phyloP scores from a whole-genome alignment of 2,113 vertebrate species.

The Megaleporinus macrocephalus region DNA sequence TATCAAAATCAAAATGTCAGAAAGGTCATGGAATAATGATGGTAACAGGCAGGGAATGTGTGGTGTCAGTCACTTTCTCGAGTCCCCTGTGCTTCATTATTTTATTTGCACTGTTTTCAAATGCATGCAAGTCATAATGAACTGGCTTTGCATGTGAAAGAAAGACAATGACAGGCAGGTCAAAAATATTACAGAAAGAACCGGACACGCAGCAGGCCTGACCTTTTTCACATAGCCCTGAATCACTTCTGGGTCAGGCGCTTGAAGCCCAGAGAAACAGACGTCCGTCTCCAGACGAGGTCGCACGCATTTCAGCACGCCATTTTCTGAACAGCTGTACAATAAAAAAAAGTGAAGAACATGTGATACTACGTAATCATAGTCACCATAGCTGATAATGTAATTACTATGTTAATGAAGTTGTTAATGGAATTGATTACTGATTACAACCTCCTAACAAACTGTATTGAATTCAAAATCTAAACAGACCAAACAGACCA shows the following conservation, averaged over 20 bases:
- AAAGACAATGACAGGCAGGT: background rate
- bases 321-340: conserved; percentile 68
- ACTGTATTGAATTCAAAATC: background rate
- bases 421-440: background rate
- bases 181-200: background rate
- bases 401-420: background rate
- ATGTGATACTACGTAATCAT: background rate
- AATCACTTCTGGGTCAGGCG: conserved; percentile 84
- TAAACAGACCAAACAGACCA: too few species aligned
- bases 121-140: conserved; percentile 1
- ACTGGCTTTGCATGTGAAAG: background rate
- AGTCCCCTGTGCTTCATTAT: conserved; percentile 5
- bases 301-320: conserved; percentile 64
- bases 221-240: conserved; percentile 92
- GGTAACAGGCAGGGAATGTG: conserved; percentile 2
- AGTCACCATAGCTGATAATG: too few species aligned
- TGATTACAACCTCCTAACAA: too few species aligned
- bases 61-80: background rate
- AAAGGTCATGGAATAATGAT: conserved; percentile 35
- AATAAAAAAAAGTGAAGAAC: background rate
- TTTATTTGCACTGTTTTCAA: background rate
- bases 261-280: conserved; percentile 82
- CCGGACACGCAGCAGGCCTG: conserved; percentile 56
- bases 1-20: conserved; percentile 33
- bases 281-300: conserved; percentile 85